A percentile compares a stretch with the other conserved stretches of the same genome.
phyloP scores from a whole-genome alignment of 2,888 invertebrate genomes.

The Caenorhabditis sinica region DNA sequence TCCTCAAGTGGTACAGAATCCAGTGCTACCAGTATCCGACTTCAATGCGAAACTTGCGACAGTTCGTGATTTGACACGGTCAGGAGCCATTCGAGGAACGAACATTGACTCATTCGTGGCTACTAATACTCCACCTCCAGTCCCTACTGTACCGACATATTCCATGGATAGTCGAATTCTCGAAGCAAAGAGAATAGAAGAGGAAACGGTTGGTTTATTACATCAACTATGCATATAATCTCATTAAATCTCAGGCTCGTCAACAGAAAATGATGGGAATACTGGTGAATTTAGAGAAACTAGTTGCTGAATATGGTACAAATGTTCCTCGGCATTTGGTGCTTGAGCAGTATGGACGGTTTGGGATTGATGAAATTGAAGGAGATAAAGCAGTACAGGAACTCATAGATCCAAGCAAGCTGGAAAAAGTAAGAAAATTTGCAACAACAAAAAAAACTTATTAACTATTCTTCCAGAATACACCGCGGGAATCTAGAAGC shows the following conservation, averaged over 20 bases:
- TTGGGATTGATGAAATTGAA: conserved; percentile 23
- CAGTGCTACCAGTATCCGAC: background rate
- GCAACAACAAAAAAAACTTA: background rate
- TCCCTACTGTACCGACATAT: background rate
- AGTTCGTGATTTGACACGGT: conserved; percentile 10
- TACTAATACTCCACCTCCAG: background rate
- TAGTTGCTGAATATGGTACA: background rate
- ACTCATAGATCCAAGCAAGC: background rate
- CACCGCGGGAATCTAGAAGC: background rate
- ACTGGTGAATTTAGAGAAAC: conserved; percentile 10
- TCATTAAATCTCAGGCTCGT: background rate
- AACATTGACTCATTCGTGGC: background rate
- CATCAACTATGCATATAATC: background rate
- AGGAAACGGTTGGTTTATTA: conserved; percentile 7
- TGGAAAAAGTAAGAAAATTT: background rate
- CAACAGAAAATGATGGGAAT: conserved; percentile 1
- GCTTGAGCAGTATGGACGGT: background rate
- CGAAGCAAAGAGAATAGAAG: background rate
- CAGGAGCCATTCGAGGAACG: conserved; percentile 31
- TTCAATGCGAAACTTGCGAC: conserved; percentile 21
- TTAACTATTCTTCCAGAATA: background rate
- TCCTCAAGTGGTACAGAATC: too few species aligned
- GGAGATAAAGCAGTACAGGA: conserved; percentile 21
- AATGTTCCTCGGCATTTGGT: background rate
- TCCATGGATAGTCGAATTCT: background rate